Percentiles rank a stretch among this genome's conserved stretches.
Conservation (phyloP, 2,797 vertebrate species). For the Mionectes olivaceus region DNA sequence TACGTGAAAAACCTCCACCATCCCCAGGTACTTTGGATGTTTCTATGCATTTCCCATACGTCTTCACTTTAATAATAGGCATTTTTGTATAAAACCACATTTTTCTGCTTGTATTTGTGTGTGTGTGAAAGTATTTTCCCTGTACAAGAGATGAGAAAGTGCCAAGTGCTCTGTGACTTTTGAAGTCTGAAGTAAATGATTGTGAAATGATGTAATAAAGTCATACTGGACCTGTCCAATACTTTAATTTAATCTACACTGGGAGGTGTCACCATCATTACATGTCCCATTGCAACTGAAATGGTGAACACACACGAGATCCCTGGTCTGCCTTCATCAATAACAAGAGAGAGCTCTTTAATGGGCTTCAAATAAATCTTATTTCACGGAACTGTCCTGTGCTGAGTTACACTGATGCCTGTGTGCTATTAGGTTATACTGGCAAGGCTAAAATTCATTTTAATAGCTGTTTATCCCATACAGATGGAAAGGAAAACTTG, state of each 20-base stretch:
- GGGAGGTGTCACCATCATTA: neutral
- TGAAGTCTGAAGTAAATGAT: neutral
- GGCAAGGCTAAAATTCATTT: neutral
- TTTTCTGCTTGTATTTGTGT: neutral
- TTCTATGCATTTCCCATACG: neutral
- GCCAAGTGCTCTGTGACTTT: neutral
- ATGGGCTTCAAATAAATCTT: neutral
- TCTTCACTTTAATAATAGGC: neutral
- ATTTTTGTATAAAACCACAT: neutral
- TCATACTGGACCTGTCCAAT: neutral
- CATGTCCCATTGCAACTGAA: neutral
- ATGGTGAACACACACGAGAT: neutral
- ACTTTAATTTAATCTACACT: neutral
- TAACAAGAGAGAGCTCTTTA: neutral
- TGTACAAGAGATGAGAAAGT: neutral
- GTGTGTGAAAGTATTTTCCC: neutral
- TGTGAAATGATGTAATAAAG: neutral
- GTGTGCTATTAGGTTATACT: neutral
- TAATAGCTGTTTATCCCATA: neutral
- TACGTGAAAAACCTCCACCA: slow-evolving; percentile 68
- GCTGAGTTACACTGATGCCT: neutral
- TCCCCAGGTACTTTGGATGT: slow-evolving; percentile 70
- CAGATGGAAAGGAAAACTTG: neutral
- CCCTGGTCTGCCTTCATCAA: fast-evolving
- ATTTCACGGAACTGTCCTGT: neutral